These are phyloP conservation scores for Ovibos moschatus DNA, from an alignment of 2,113 vertebrate genomes.

Conservation along the genomic window DNA sequence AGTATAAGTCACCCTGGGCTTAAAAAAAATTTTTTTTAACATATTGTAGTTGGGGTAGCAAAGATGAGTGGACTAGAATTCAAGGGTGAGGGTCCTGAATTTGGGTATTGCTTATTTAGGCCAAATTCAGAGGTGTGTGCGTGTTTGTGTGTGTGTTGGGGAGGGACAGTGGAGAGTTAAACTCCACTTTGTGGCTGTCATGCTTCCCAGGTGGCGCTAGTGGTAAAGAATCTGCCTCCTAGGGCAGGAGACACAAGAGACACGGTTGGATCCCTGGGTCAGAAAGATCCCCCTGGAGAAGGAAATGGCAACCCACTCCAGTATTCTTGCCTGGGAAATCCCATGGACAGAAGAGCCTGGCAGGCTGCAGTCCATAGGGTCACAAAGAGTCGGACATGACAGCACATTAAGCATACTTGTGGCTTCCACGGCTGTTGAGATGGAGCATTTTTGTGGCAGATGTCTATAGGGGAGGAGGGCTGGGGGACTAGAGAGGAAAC, in stretches of 20 bases:
- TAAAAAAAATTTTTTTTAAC: not conserved
- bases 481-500: not conserved
- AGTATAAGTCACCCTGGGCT: not conserved
- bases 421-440: not conserved
- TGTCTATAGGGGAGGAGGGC: not conserved
- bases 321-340: not conserved
- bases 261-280: not conserved
- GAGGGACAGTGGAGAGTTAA: not conserved
- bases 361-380: not conserved
- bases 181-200: not conserved
- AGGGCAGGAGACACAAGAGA: not conserved
- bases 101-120: conserved; percentile 4
- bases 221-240: not conserved
- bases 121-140: not conserved
- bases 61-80: not conserved
- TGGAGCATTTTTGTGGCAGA: not conserved
- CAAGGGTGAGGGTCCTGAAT: not conserved
- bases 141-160: not conserved
- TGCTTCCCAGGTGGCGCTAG: not conserved
- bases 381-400: not conserved
- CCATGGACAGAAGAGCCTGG: not conserved
- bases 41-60: not conserved
- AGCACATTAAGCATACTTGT: not conserved
- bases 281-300: not conserved
- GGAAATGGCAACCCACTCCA: not conserved